Base-by-base conservation (phyloP, 2,888 invertebrate species). In the Pyrrhia umbra region DNA sequence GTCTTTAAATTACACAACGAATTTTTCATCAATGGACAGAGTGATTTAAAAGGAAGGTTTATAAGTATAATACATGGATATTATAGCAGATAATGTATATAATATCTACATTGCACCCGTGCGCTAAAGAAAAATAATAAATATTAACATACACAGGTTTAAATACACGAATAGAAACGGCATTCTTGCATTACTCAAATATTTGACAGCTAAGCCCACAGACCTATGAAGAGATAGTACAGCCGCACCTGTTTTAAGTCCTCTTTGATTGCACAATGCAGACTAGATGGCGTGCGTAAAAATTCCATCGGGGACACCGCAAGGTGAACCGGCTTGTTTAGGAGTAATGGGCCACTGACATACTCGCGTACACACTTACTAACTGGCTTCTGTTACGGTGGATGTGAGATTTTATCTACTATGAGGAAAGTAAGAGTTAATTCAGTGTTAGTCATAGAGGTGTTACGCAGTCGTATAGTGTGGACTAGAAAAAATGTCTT, bases 321-420 rank as follows among this genome's bases (percentile, higher is more conserved):
- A 81, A 80, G 81, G 80, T 79, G 73, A 80, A 68, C 80, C 65
- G 65, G 80, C 67, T 49, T 25, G 62, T 59, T 75, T 75, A 73
- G 73, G 69, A 58, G 60, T 59, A 49, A 54, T 59, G 25, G 47
- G 49, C 55, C 54, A 27, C 67, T 77, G 54, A 59, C 27, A 60
- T 73, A 60, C 54, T 37, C 45, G 54, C 71, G 68, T 51, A 74
- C 55, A 46, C 70, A 46, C 34, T 40, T 30, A 50, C 60, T 37
- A 25, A 68, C 54, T 58, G 50, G n/a, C 45, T 49, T 45, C 18
- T 43, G 39, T 47, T n/a, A 39, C 6, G n/a, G 40, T 57, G n/a
- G 43, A 18, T 18, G 5, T 21, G 6, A 43, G 3, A 25, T 69
- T 37, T 39, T 20, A n/a, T 50, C 9, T 16, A 4, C 5, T n/a